Base-by-base conservation (phyloP, 2,113 vertebrate genomes). In the Mobula hypostoma region DNA sequence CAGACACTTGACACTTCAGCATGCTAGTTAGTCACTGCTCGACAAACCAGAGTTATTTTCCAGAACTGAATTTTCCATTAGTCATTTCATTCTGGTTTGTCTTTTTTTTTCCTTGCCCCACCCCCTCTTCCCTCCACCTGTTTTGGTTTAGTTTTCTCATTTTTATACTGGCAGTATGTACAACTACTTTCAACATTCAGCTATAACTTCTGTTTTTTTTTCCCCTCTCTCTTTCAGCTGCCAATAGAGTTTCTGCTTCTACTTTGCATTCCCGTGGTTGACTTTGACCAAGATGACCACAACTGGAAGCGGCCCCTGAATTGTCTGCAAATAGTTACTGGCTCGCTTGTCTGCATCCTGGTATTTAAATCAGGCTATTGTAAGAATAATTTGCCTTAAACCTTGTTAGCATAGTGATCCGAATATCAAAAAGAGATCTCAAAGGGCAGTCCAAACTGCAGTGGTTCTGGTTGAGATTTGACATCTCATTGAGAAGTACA, bases 231-330 rank as follows among this genome's bases (percentile, higher is more conserved):
- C 0, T 94, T 68, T 91, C 94, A 98, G 99, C 94, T 97, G 48
- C 99, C 99, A 0, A 94, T 98, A 94, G 98, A 99, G 96, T 90
- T 99, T 66, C 82, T 98, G 94, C 96, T 99, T 94, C 97, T 98
- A 94, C 97, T 99, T 95, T 98, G 97, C 0, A 96, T 99, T 19
- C 98, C 99, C 0, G 95, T 99, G 0, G 97, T 99, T 78, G 98
- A 99, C 95, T 98, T 98, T 0, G 98, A 99, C 96, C 97, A 97
- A 96, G 98, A 99, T 0, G 98, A 99, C 94, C 96, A 94, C 94
- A 99, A 99, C 97, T 99, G 99, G 99, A 98, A 97, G 78, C 98
- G 99, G 17, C 99, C 99, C 5, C 97, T 99, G 56, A 99, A 99
- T 97, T 99, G 98, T 94, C 95, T 99, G 66, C 99, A 99, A 15